Conservation (phyloP, 1,140 invertebrate species). For the Gonatopus flavifemur region DNA sequence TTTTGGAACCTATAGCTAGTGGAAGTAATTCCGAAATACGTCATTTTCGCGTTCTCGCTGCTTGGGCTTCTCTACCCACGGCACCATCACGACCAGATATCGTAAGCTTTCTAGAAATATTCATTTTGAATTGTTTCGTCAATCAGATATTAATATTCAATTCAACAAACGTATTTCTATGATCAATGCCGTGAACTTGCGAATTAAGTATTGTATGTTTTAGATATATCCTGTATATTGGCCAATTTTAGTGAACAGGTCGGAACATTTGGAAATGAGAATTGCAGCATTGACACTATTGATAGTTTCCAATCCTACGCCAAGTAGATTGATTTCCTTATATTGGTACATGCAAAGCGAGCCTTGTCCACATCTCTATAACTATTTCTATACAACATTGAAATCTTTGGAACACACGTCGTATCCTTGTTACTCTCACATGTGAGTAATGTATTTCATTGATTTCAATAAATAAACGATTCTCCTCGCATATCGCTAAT, state of each 20-base stretch:
- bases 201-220: conserved; percentile 11
- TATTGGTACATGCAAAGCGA: conserved; percentile 70
- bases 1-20: conserved; percentile 62
- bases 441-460: conserved; percentile 54
- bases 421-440: conserved; percentile 63
- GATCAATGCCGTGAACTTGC: too few species aligned
- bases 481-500: not conserved
- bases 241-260: conserved; percentile 69
- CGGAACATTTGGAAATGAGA: conserved; percentile 68
- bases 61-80: conserved; percentile 63
- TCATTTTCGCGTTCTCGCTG: conserved; percentile 63
- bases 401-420: conserved; percentile 68
- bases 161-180: too few species aligned
- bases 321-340: conserved; percentile 67
- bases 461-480: not conserved
- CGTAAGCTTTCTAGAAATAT: conserved; percentile 38
- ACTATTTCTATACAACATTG: conserved; percentile 73
- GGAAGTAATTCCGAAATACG: conserved; percentile 55
- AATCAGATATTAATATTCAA: not conserved
- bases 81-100: conserved; percentile 60
- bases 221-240: conserved; percentile 66
- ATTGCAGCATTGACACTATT: conserved; percentile 68
- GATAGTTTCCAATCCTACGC: conserved; percentile 62
- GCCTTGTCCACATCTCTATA: conserved; percentile 65
- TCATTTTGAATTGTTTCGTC: not conserved